Conservation (phyloP, 2,888 invertebrate species). For the Xylophagus ater region DNA sequence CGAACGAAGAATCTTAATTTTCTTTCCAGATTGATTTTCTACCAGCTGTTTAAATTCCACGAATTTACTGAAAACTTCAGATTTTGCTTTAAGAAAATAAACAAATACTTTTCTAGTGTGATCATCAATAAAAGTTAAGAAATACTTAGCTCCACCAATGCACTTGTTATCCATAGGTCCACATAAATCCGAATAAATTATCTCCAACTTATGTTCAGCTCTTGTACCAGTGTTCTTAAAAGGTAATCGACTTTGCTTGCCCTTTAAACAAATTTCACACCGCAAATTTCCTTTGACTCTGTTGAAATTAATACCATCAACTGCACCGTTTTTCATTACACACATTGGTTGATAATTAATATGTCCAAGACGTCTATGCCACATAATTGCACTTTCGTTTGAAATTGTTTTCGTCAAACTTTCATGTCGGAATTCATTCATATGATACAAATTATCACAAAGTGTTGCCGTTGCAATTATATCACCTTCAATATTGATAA, state of each 20-base stretch:
- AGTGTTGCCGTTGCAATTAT: slow-evolving; percentile 1
- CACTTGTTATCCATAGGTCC: no score
- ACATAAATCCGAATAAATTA: no score
- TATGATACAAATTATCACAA: not conserved
- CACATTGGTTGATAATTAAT: not conserved
- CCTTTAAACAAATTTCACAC: slow-evolving; percentile 19
- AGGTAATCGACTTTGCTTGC: slow-evolving; percentile 20
- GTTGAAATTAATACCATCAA: not conserved
- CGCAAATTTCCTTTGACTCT: no score
- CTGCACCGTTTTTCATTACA: not conserved
- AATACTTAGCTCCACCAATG: no score
- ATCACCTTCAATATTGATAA: not conserved
- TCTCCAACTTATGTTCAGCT: no score
- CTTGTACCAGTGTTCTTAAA: no score
- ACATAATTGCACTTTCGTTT: slow-evolving; percentile 1
- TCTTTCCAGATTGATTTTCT: slow-evolving; percentile 16
- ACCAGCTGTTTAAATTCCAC: slow-evolving; percentile 12
- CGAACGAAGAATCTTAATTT: slow-evolving; percentile 10
- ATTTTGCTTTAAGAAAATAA: slow-evolving; percentile 15
- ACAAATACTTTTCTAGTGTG: slow-evolving; percentile 12
- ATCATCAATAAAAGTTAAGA: no score
- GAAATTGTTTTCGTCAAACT: not conserved
- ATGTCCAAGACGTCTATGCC: slow-evolving; percentile 11
- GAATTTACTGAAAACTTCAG: slow-evolving; percentile 11
- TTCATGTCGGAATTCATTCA: not conserved